These are phyloP conservation scores for Struthidea cinerea DNA, from an alignment of 2,113 vertebrate species.

Conservation along the genomic window DNA sequence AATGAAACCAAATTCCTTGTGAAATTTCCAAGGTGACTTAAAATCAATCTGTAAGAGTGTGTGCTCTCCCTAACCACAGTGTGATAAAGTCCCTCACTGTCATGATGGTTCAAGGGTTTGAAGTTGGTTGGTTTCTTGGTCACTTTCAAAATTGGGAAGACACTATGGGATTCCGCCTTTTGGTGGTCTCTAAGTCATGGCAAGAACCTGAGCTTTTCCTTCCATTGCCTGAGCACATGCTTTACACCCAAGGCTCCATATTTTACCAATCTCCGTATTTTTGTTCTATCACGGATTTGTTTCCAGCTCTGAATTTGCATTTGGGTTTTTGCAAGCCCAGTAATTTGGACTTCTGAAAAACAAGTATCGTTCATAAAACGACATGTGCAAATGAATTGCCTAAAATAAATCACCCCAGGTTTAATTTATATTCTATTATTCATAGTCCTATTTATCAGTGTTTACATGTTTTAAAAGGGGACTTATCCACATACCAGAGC, in stretches of 20 bases:
- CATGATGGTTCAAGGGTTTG: neutral
- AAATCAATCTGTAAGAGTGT: neutral
- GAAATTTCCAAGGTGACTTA: neutral
- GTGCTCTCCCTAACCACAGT: neutral
- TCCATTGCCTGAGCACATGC: neutral
- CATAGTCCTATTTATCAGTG: neutral
- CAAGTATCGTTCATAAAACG: neutral
- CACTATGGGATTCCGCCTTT: neutral
- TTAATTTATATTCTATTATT: neutral
- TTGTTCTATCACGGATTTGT: neutral
- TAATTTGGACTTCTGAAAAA: neutral
- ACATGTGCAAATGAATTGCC: neutral
- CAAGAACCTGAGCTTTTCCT: neutral
- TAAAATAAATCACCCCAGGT: neutral
- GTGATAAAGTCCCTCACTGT: neutral
- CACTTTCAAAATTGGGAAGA: neutral
- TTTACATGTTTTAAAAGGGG: neutral
- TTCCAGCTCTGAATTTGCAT: neutral
- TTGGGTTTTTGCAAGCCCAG: neutral
- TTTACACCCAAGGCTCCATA: neutral
- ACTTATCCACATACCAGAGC: neutral
- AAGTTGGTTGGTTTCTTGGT: neutral
- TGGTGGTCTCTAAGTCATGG: rapidly evolving
- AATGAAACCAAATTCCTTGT: neutral
- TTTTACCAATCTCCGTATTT: neutral